Base-by-base conservation (phyloP, 2,113 vertebrate species). In the Brachyistius frenatus region DNA sequence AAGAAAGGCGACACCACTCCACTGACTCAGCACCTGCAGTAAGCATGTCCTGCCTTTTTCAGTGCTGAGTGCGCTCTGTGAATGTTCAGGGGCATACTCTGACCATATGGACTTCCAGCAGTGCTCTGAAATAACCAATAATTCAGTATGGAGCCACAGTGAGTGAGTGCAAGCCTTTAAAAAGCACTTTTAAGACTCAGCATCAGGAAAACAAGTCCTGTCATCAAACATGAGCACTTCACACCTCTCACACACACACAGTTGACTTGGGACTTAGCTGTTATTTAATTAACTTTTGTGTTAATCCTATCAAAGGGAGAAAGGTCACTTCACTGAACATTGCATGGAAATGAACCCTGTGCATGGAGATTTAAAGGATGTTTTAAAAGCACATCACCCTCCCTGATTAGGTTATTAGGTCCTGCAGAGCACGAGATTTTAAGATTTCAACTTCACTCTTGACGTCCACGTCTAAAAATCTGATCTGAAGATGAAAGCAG, bases 231-330 rank as follows among this genome's bases (percentile, higher is more conserved):
- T 5, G 47, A 68, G 71, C 63, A 56, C 60, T 62, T 75, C 60
- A 32, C 80, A 72, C 63, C 69, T 58, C 68, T 56, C 49, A 57
- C 41, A 60, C 44, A 61, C 37, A 54, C 69, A 44, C 2, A 37
- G n/a, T 44, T 9, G n/a, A 76, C 32, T 84, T 35, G 30, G 23
- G 58, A 49, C 67, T 60, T 74, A 80, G 77, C 67, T 50, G 36
- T 70, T 78, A 81, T 86, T 88, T 73, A 86, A 87, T 90, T 85
- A 84, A 74, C 81, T 83, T 54, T 13, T 72, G 2, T 62, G 37
- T 87, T 83, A 93, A 90, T 93, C 88, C 70, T 49, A 86, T 88
- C 76, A 88, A 77, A 84, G 71, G 71, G 60, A 56, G 41, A 60
- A 61, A 54, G 70, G 68, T 41, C 47, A 67, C 66, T 68, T 60